These are phyloP conservation scores for Meganola albula DNA, from an alignment of 2,888 invertebrate genomes.

Conservation along the genomic window DNA sequence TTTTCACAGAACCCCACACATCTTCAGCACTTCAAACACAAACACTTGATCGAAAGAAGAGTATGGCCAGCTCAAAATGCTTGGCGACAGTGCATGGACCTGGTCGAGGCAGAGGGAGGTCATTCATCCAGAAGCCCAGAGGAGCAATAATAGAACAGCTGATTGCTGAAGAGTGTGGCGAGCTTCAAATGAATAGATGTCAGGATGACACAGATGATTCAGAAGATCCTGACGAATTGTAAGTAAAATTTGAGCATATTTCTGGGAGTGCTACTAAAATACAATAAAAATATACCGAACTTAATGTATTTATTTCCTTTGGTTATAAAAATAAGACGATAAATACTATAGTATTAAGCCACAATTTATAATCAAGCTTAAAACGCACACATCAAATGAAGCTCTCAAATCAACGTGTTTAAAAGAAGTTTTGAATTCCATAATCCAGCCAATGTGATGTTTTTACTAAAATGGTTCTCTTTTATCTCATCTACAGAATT, in stretches of 20 bases:
- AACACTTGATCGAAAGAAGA: slow-evolving; percentile 60
- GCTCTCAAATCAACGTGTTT: too few species aligned
- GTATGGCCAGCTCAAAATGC: slow-evolving; percentile 49
- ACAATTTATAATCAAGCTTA: too few species aligned
- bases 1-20: slow-evolving; percentile 58
- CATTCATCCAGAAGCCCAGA: slow-evolving; percentile 54
- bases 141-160: slow-evolving; percentile 64
- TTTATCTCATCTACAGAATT: slow-evolving; percentile 46
- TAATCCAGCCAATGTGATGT: too few species aligned
- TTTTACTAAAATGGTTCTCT: too few species aligned
- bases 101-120: slow-evolving; percentile 46
- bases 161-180: slow-evolving; percentile 69
- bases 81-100: slow-evolving; percentile 64
- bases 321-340: too few species aligned
- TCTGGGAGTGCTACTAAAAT: too few species aligned
- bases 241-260: too few species aligned
- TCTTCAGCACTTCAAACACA: slow-evolving; percentile 72
- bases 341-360: too few species aligned
- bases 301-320: too few species aligned
- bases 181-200: slow-evolving; percentile 58
- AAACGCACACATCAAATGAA: too few species aligned
- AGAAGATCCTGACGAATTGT: slow-evolving; percentile 78
- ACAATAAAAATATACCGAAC: too few species aligned
- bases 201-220: slow-evolving; percentile 79
- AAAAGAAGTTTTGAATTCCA: too few species aligned